A percentile compares a stretch with the other conserved stretches of the same genome.
These are phyloP conservation scores for Ara ararauna DNA, from an alignment of 2,797 vertebrate genomes.

Conservation along the genomic window DNA sequence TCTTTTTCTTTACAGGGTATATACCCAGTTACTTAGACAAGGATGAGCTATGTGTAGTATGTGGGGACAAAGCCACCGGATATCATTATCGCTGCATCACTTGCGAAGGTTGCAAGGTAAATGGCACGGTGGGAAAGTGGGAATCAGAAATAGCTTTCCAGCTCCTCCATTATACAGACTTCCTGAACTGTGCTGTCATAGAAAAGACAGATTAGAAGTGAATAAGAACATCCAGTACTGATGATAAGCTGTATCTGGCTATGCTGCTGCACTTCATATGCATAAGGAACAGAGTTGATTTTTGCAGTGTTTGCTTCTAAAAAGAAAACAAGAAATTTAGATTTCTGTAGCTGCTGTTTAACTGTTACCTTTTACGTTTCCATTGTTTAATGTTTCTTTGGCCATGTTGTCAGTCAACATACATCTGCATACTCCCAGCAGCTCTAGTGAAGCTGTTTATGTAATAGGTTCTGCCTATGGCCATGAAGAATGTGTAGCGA, in stretches of 20 bases:
- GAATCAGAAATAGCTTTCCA: conserved; percentile 39
- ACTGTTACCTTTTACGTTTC: neutral
- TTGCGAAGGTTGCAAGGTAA: conserved; percentile 99
- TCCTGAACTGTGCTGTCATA: neutral
- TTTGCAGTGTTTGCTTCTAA: conserved; percentile 7
- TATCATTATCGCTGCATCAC: conserved; percentile 99
- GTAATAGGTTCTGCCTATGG: conserved; percentile 16
- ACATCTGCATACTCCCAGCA: neutral
- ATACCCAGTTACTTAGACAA: conserved; percentile 99
- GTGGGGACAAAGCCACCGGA: conserved; percentile 97
- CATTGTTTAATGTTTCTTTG: neutral
- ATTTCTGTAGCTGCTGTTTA: neutral
- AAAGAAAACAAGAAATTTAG: conserved; percentile 15
- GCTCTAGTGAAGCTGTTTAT: neutral
- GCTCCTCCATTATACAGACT: conserved; percentile 43
- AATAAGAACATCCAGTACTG: conserved; percentile 26
- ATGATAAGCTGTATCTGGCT: neutral
- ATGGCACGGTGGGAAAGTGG: neutral
- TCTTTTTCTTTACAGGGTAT: conserved; percentile 85
- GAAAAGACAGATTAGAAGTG: conserved; percentile 30
- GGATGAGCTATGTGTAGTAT: conserved; percentile 97
- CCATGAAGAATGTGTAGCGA: neutral
- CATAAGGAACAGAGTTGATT: conserved; percentile 8
- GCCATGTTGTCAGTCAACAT: neutral
- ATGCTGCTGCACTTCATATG: conserved; percentile 14